Evolutionary conservation across 1,140 invertebrate genomes (phyloP).

Genomic region (Sipha flava): DNA sequence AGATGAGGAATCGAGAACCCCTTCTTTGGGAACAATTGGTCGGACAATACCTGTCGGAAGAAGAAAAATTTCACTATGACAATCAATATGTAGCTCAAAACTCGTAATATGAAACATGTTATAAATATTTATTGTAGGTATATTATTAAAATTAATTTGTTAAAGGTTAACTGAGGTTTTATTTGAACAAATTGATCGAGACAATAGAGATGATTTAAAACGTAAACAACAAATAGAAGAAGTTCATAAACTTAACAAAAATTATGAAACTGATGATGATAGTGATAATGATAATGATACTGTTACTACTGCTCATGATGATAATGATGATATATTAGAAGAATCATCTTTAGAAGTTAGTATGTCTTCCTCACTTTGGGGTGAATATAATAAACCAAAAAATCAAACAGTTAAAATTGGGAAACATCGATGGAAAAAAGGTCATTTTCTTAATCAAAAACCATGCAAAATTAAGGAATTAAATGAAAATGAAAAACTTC

Average conservation of each 20-base stretch:
- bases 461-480: conserved; percentile 22
- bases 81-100: conserved; percentile 49
- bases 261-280: conserved; percentile 35
- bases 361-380: not conserved
- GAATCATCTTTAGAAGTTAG: not conserved
- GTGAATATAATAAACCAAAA: conserved; percentile 19
- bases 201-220: conserved; percentile 54
- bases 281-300: not conserved
- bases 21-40: conserved; percentile 80
- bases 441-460: conserved; percentile 5
- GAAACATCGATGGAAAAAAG: conserved; percentile 33
- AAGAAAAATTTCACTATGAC: conserved; percentile 58
- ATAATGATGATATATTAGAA: not conserved
- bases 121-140: not conserved
- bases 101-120: conserved; percentile 42
- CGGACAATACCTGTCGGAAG: conserved; percentile 69
- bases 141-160: conserved; percentile 12
- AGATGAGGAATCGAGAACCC: conserved; percentile 88
- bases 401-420: conserved; percentile 24
- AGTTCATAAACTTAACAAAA: conserved; percentile 35
- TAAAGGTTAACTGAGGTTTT: conserved; percentile 52
- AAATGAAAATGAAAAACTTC: conserved; percentile 42
- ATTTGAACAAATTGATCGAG: conserved; percentile 59
- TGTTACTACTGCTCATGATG: not conserved
- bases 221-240: conserved; percentile 47